Conservation (phyloP, 2,113 vertebrate species). For the Phainopepla nitens region DNA sequence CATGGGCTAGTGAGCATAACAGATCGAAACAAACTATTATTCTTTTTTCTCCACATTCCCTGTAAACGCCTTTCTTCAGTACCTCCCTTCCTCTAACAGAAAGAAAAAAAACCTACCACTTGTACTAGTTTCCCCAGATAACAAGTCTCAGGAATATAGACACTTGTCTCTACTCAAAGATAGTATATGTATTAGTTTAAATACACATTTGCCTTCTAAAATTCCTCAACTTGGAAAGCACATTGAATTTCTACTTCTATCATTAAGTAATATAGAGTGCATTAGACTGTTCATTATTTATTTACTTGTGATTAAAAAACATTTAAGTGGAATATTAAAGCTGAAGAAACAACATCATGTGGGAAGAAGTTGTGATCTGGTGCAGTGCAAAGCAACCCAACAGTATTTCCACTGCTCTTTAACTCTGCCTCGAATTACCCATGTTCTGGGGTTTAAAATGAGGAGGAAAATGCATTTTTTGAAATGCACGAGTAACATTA, state of each 20-base stretch:
- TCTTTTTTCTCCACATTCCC: not conserved
- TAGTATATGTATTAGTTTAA: not conserved
- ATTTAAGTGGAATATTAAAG: not conserved
- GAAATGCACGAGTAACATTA: not conserved
- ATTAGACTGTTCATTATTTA: not conserved
- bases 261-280: not conserved
- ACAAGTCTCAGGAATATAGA: not conserved
- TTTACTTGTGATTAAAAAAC: not conserved
- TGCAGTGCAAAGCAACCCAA: not conserved
- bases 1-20: not conserved
- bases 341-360: not conserved
- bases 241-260: not conserved
- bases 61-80: not conserved
- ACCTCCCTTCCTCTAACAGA: not conserved
- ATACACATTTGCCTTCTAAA: not conserved
- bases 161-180: not conserved
- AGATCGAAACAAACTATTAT: not conserved
- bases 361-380: not conserved
- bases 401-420: not conserved
- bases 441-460: not conserved
- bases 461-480: not conserved
- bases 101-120: not conserved
- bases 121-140: not conserved
- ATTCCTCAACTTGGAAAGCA: not conserved
- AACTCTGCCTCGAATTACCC: not conserved